A percentile compares a stretch with the other conserved stretches of the same genome.
Conservation (phyloP, 2,113 vertebrate species). For the Bubo scandiacus region DNA sequence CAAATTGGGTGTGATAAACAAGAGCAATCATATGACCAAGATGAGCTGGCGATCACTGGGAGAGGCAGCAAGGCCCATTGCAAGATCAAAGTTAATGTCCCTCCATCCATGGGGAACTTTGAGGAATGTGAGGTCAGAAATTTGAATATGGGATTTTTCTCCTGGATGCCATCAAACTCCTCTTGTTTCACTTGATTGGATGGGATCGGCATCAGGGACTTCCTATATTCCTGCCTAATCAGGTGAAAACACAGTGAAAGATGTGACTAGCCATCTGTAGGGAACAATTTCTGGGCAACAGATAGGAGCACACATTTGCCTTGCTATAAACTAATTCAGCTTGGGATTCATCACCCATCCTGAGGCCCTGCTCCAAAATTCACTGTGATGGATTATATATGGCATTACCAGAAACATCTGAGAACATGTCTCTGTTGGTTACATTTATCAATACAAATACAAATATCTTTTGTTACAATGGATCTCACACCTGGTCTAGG, state of each 20-base stretch:
- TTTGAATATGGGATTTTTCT: background rate
- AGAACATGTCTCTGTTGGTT: background rate
- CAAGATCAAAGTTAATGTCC: background rate
- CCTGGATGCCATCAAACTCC: background rate
- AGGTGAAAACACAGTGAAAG: background rate
- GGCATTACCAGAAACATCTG: background rate
- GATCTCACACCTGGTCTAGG: background rate
- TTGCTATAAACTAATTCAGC: background rate
- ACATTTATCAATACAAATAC: background rate
- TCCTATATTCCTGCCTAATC: conserved; percentile 2
- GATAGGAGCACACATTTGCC: background rate
- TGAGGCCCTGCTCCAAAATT: background rate
- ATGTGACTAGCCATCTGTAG: background rate
- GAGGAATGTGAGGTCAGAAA: background rate
- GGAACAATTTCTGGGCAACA: background rate
- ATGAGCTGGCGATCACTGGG: background rate
- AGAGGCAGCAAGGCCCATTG: background rate
- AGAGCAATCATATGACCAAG: background rate
- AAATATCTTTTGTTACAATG: background rate
- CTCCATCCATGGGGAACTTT: background rate
- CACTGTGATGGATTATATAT: conserved; percentile 10
- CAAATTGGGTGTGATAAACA: background rate
- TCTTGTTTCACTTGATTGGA: conserved; percentile 12
- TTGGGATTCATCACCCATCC: background rate
- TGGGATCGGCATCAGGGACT: background rate